A percentile compares a stretch with the other conserved stretches of the same genome.
Evolutionary conservation across 2,113 vertebrate species (phyloP).

Genomic region (Pontoporia blainvillei): DNA sequence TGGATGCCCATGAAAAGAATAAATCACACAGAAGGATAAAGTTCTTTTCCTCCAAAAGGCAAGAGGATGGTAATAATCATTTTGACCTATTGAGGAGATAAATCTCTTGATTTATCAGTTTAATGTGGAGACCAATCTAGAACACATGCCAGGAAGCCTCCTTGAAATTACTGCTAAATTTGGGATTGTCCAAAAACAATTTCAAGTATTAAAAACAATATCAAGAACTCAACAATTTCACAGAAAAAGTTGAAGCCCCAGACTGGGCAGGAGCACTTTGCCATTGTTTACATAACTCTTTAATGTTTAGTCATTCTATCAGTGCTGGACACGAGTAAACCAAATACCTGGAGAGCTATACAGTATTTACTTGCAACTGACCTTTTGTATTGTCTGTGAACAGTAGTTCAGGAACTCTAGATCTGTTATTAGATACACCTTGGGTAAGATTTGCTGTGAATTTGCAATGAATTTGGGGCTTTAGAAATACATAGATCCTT

Average conservation of each 20-base stretch:
- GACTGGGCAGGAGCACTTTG: neutral
- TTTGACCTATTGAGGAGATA: constrained; percentile 45
- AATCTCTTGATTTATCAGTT: constrained; percentile 53
- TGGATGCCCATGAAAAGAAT: constrained; percentile 73
- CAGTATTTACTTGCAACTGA: neutral
- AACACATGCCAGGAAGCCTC: constrained; percentile 10
- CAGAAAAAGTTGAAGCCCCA: neutral
- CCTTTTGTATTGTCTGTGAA: constrained; percentile 14
- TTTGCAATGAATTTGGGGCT: neutral
- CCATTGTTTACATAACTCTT: constrained; percentile 16
- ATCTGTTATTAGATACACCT: neutral
- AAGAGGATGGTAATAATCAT: constrained; percentile 40
- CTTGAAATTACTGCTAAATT: constrained; percentile 15
- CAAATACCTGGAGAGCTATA: neutral
- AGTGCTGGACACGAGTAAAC: neutral
- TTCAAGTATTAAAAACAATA: constrained; percentile 11
- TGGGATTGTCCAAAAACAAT: constrained; percentile 24
- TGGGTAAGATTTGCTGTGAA: neutral
- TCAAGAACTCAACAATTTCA: neutral
- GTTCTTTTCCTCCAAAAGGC: constrained; percentile 59
- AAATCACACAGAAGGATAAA: constrained; percentile 72
- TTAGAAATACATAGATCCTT: neutral
- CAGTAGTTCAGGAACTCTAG: constrained; percentile 31
- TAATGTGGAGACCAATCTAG: constrained; percentile 38
- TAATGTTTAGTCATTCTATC: neutral